Conservation (phyloP, 2,888 invertebrate genomes). For the Mellilla xanthometata region DNA sequence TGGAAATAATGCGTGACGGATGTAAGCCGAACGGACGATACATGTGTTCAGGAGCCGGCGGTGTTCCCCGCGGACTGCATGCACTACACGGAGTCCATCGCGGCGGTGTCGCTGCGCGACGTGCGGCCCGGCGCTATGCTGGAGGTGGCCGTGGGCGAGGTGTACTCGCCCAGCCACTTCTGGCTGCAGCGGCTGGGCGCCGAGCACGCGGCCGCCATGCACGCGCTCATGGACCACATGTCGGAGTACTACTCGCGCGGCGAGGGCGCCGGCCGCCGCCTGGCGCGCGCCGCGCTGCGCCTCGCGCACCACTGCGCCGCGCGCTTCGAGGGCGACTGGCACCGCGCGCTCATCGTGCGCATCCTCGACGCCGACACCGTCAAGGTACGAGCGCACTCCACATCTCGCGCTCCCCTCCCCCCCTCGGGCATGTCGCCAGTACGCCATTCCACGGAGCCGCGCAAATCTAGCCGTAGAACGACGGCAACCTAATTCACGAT, state of each 20-base stretch:
- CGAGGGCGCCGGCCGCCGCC: conserved; percentile 45
- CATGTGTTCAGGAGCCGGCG: conserved; percentile 53
- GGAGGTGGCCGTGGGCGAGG: conserved; percentile 72
- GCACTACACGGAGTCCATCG: conserved; percentile 60
- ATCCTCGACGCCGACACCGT: conserved; percentile 63
- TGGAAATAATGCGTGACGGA: too few relatives aligned
- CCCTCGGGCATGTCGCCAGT: too few relatives aligned
- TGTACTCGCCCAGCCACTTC: conserved; percentile 83
- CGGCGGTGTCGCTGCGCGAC: conserved; percentile 36
- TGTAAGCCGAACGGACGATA: too few relatives aligned
- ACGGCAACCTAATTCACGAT: too few relatives aligned
- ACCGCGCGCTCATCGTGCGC: conserved; percentile 74
- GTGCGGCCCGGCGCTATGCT: conserved; percentile 50
- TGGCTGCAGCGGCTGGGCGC: conserved; percentile 74
- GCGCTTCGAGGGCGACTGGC: conserved; percentile 73
- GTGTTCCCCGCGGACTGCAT: conserved; percentile 73
- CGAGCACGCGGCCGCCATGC: conserved; percentile 54
- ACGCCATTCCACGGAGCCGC: too few relatives aligned
- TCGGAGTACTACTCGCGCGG: conserved; percentile 60
- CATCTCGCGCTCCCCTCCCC: too few relatives aligned
- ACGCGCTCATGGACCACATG: conserved; percentile 77
- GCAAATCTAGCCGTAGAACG: too few relatives aligned
- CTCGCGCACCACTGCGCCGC: conserved; percentile 74
- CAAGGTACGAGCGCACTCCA: conserved; percentile 51
- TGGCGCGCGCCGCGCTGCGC: conserved; percentile 60